Evolutionary conservation across 2,113 vertebrate genomes (phyloP), one percentile per base, ranked within the genome.

Genomic region (Chaetura pelagica): DNA sequence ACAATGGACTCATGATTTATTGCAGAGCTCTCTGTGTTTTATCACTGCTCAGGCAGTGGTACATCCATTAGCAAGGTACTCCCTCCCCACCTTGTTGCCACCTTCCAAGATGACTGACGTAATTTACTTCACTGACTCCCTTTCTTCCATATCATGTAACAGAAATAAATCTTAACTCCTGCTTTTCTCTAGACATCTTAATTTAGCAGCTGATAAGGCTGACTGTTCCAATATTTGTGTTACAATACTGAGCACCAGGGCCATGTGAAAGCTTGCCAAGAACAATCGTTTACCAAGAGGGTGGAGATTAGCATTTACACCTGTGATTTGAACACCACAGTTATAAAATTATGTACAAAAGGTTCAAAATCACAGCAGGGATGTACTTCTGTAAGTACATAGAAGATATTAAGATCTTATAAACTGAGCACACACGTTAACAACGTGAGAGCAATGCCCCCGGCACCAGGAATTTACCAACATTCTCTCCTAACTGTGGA

Each of bases 241-340:
- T 94, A 87, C 83, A 89, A 73, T 46, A 72, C 74, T 59, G 82
- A 73, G 74, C 26, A 73, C 49, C 2, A 77, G 59, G 32, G 95
- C 91, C 90, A 96, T 90, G 64, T 83, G 84, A 95, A 79, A 93
- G 40, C 44, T 55, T 93, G 95, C 94, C 94, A 97, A 77, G 72
- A 96, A 35, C 15, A 93, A 89, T 73, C 83, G 57, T 72, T 92
- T 92, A 59, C 72, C 68, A 49, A 87, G 0, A 5, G 93, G 86
- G 84, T 71, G 69, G 88, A 95, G 94, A 94, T 69, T 84, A 89
- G 71, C 80, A 49, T 75, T 94, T 75, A 91, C 83, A 97, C 96
- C 95, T 94, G 90, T 0, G 0, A 62, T 30, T 30, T 49, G 58
- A 84, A 79, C 66, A 79, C 15, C 34, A 46, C 18, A 51, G 4